Evolutionary conservation across 2,797 vertebrate genomes (phyloP).

Genomic region (Sebastes kiyomatsui): DNA sequence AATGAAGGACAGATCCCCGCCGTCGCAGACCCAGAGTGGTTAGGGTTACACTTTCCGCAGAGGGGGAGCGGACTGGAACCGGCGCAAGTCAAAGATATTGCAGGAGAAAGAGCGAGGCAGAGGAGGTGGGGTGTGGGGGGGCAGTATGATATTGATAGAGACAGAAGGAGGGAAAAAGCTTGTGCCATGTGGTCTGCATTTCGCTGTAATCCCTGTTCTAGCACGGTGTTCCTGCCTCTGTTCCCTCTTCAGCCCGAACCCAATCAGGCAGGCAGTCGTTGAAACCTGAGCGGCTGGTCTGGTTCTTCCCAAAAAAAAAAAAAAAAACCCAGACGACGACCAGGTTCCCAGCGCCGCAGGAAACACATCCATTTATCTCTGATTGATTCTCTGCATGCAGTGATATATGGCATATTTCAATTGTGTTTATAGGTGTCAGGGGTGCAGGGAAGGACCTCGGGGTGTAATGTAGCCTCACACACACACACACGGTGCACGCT

Average conservation of each 20-base stretch:
- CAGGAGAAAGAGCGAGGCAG: constrained; percentile 35
- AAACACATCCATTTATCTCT: constrained; percentile 34
- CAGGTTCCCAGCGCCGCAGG: constrained; percentile 23
- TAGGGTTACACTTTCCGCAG: constrained; percentile 52
- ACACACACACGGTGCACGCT: constrained; percentile 29
- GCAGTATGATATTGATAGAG: constrained; percentile 65
- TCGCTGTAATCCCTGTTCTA: constrained; percentile 68
- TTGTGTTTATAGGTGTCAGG: constrained; percentile 59
- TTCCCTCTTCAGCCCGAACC: constrained; percentile 43
- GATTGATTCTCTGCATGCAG: constrained; percentile 21
- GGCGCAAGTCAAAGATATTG: constrained; percentile 53
- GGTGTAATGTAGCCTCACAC: constrained; percentile 58
- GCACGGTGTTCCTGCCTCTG: constrained; percentile 61
- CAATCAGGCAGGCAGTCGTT: constrained; percentile 44
- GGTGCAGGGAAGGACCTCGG: constrained; percentile 34
- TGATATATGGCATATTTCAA: constrained; percentile 51
- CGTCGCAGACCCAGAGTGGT: constrained; percentile 33
- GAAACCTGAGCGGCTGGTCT: constrained; percentile 45
- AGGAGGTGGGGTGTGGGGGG: background rate
- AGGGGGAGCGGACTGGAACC: constrained; percentile 29
- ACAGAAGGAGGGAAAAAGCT: constrained; percentile 63
- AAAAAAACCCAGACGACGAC: background rate
- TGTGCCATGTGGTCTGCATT: constrained; percentile 80
- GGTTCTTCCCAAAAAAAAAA: constrained; percentile 23
- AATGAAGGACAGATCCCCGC: constrained; percentile 74